A percentile compares a stretch with the other conserved stretches of the same genome.
Conservation (phyloP, 2,888 invertebrate species). For the Hydraecia micacea region DNA sequence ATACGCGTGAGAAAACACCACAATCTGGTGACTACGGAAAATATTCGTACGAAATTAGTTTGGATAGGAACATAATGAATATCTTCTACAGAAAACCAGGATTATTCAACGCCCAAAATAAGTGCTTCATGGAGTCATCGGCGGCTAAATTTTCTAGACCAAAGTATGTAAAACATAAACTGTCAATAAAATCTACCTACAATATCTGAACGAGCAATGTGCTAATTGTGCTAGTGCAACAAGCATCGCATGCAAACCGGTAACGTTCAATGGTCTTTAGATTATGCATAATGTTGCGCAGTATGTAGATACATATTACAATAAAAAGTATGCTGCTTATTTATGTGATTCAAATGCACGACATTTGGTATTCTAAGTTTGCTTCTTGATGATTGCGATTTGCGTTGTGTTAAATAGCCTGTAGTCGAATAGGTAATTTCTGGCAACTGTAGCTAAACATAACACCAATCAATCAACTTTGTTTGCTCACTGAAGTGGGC, state of each 20-base stretch:
- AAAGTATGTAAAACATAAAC: constrained; percentile 4
- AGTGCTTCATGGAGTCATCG: neutral
- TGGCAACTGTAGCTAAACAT: neutral
- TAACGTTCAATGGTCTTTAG: constrained; percentile 13
- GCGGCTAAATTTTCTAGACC: neutral
- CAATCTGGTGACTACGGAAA: constrained; percentile 13
- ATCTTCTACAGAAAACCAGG: constrained; percentile 10
- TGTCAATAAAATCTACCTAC: neutral
- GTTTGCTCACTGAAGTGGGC: neutral
- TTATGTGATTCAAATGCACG: constrained; percentile 6
- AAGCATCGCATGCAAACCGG: constrained; percentile 17
- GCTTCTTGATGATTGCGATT: constrained; percentile 12
- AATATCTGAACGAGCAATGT: constrained; percentile 16
- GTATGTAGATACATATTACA: neutral
- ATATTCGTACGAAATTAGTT: constrained; percentile 4
- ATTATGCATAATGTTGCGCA: neutral
- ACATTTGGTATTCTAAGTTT: neutral
- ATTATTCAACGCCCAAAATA: neutral
- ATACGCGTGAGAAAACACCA: neutral
- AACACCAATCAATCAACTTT: neutral
- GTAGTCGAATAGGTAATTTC: neutral
- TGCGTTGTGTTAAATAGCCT: constrained; percentile 10
- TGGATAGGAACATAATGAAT: constrained; percentile 3
- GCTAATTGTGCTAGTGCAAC: neutral
- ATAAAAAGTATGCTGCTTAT: constrained; percentile 6